Base-by-base conservation (phyloP, 2,888 invertebrate genomes). In the Cosmia pyralina region DNA sequence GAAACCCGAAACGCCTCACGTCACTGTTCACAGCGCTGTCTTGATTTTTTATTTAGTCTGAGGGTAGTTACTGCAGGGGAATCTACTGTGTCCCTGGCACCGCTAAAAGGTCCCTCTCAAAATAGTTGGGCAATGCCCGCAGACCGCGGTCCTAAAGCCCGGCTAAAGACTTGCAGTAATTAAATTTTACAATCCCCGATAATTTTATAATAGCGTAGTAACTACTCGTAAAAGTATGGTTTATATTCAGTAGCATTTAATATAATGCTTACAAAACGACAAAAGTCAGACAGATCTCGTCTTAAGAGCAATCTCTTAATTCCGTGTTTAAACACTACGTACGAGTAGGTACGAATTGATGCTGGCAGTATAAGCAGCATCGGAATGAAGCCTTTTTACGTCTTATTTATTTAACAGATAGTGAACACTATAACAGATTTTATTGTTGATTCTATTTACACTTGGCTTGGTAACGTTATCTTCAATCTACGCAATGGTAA, bases 401-500 rank as follows among this genome's bases (percentile, higher is more conserved):
- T 75, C 70, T 68, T 73, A 58, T 71, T 73, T 78, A 73, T 82
- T 76, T 77, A 86, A 79, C 85, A 77, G 82, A 85, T 82, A 74
- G 75, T 60, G 55, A 82, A 55, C 52, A 44, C 55, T 75, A 59
- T 78, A 85, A 84, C 84, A 79, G 85, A 86, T 84, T 85, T 86
- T 83, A 85, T 83, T 83, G 85, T 79, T 75, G 72, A 83, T 83
- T 79, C 85, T 85, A 83, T 83, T 79, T 86, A 81, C 85, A 83
- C 85, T 85, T 82, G 78, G 81, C 67, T 85, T 68, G 52, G 85
- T 82, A 82, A 74, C 72, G 87, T 90, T 95, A 95, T 95, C 95
- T 91, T n/a, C 72, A 80, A 95, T 95, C 95, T 93, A 92, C 91
- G 93, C 93, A 94, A 94, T 94, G 93, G 92, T 92, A 90, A 94